Percentiles rank a stretch among this genome's conserved stretches.
These are phyloP conservation scores for Umimayanthus chanpuru DNA, from an alignment of 92 coral and sea anemone species.

Conservation along the genomic window DNA sequence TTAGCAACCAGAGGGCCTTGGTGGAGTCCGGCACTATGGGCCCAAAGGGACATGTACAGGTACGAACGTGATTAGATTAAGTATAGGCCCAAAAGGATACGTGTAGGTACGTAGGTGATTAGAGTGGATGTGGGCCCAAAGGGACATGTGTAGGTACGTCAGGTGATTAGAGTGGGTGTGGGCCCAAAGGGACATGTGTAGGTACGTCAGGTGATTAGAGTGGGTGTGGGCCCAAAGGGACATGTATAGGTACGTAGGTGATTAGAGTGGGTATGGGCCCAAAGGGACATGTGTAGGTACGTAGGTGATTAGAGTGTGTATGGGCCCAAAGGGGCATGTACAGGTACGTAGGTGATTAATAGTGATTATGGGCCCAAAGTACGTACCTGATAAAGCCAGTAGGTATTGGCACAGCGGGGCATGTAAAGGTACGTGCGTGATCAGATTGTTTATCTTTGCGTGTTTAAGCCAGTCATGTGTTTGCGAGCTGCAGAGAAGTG, in stretches of 20 bases:
- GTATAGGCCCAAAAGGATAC: constrained; percentile 84
- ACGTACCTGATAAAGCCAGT: constrained; percentile 42
- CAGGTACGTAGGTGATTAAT: constrained; percentile 58
- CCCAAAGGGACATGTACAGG: constrained; percentile 99
- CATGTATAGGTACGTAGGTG: constrained; percentile 78
- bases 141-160: constrained; percentile 94
- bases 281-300: constrained; percentile 92
- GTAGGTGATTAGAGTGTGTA: not conserved
- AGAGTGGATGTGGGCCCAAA: constrained; percentile 77
- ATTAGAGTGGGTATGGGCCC: too few relatives aligned
- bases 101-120: constrained; percentile 75
- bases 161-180: constrained; percentile 39
- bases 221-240: constrained; percentile 89
- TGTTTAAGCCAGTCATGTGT: too few relatives aligned
- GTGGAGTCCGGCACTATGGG: constrained; percentile 99
- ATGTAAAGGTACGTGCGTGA: constrained; percentile 74
- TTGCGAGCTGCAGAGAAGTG: too few relatives aligned
- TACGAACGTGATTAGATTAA: constrained; percentile 4
- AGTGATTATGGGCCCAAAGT: constrained; percentile 20
- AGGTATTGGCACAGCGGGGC: constrained; percentile 54
- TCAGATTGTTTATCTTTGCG: too few relatives aligned
- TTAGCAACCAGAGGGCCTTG: constrained; percentile 86
- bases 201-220: constrained; percentile 48
- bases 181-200: constrained; percentile 98
- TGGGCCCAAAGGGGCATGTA: constrained; percentile 93